Conservation (phyloP, 2,797 vertebrate species). For the Parambassis ranga region DNA sequence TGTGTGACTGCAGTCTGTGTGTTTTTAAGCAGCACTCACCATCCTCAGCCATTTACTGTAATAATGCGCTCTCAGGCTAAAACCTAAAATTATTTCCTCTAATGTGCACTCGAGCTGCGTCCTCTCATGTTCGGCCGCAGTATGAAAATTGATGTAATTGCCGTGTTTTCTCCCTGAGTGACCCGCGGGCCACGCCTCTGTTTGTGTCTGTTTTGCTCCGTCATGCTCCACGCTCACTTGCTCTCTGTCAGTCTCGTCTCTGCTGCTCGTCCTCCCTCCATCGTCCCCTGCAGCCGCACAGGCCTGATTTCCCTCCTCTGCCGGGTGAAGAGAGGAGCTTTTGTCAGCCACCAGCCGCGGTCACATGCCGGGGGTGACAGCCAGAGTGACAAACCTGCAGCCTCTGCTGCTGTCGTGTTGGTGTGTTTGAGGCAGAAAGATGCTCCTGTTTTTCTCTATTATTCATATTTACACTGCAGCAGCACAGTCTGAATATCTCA, state of each 20-base stretch:
- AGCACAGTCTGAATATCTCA: too few species aligned
- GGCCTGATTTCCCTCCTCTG: constrained; percentile 57
- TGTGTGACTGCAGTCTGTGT: constrained; percentile 23
- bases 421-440: too few species aligned
- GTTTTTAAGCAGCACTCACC: constrained; percentile 31
- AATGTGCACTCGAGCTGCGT: constrained; percentile 36
- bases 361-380: constrained; percentile 51
- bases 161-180: constrained; percentile 46
- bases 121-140: constrained; percentile 27
- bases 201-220: constrained; percentile 12
- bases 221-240: too few species aligned
- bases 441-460: too few species aligned
- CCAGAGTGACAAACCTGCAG: constrained; percentile 25
- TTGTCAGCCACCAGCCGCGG: constrained; percentile 60
- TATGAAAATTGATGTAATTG: constrained; percentile 66
- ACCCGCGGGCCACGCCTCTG: constrained; percentile 24
- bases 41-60: constrained; percentile 54
- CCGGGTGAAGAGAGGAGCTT: constrained; percentile 48
- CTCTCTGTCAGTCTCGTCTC: neutral
- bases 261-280: neutral
- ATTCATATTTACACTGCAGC: too few species aligned
- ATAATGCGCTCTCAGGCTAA: constrained; percentile 58
- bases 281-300: constrained; percentile 40
- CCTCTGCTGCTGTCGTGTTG: neutral
- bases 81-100: constrained; percentile 44